phyloP scores from a whole-genome alignment of 1,140 invertebrate genomes.

The Sweltsa coloradensis region DNA sequence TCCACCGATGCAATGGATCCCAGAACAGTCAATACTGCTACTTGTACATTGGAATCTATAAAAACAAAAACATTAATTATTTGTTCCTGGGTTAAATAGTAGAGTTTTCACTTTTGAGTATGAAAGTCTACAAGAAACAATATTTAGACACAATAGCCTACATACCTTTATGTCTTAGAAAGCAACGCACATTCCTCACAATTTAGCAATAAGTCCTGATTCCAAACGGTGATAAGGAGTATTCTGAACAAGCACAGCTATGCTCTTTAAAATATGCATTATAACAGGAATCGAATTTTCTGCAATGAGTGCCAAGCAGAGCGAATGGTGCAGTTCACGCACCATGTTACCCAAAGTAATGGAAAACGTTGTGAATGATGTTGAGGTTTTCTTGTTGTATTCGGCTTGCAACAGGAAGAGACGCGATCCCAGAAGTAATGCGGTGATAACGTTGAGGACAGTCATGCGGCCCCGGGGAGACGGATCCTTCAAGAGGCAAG shows the following conservation, averaged over 20 bases:
- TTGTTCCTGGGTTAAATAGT: no score
- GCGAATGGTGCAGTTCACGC: slow-evolving; percentile 52
- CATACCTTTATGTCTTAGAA: slow-evolving; percentile 57
- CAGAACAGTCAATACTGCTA: slow-evolving; percentile 61
- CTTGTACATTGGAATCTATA: slow-evolving; percentile 57
- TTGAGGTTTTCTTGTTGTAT: slow-evolving; percentile 29
- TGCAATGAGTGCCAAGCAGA: slow-evolving; percentile 48
- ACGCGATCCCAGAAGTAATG: slow-evolving; percentile 48
- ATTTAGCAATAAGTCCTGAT: slow-evolving; percentile 57
- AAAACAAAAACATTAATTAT: slow-evolving; percentile 8
- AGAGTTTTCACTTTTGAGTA: background rate
- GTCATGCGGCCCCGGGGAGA: slow-evolving; percentile 42
- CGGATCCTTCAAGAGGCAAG: slow-evolving; percentile 46
- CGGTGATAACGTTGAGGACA: slow-evolving; percentile 42
- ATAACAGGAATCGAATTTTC: slow-evolving; percentile 54
- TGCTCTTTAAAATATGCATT: slow-evolving; percentile 58
- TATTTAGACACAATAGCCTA: no score
- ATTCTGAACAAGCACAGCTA: slow-evolving; percentile 53
- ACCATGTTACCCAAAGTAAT: slow-evolving; percentile 60
- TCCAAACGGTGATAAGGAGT: slow-evolving; percentile 63
- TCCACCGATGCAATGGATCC: slow-evolving; percentile 56
- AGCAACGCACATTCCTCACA: slow-evolving; percentile 49
- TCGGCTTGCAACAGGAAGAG: slow-evolving; percentile 50
- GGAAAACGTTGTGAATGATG: slow-evolving; percentile 64
- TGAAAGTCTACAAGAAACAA: no score